These are phyloP conservation scores for Neosilurus mollespiculum DNA, from an alignment of 2,797 vertebrate species.

Conservation along the genomic window DNA sequence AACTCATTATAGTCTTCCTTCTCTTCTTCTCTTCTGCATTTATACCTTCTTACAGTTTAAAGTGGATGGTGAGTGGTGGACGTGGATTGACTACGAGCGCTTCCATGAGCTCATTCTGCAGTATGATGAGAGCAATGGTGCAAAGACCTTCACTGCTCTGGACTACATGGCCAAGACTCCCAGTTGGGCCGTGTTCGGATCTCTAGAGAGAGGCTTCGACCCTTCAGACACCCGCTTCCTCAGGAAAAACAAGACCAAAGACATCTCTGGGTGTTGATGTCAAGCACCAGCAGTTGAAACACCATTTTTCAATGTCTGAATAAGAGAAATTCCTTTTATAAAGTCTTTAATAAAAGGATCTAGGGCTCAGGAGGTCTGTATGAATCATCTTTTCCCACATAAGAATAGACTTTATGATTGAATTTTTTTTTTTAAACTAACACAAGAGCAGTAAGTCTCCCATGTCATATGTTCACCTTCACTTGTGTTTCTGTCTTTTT, in stretches of 20 bases:
- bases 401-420: neutral
- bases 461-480: neutral
- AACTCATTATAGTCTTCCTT: neutral
- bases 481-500: conserved; percentile 18
- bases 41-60: conserved; percentile 76
- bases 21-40: neutral
- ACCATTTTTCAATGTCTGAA: conserved; percentile 15
- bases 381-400: neutral
- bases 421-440: neutral
- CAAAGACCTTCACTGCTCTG: conserved; percentile 74
- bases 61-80: conserved; percentile 82
- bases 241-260: conserved; percentile 82
- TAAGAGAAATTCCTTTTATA: conserved; percentile 5
- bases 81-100: conserved; percentile 87
- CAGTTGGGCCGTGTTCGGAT: conserved; percentile 85
- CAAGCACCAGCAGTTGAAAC: neutral
- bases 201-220: conserved; percentile 83
- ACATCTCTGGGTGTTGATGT: conserved; percentile 85
- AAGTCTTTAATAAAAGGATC: neutral
- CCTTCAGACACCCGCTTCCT: conserved; percentile 83
- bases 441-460: neutral
- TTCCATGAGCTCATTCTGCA: conserved; percentile 82
- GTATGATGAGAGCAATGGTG: conserved; percentile 69
- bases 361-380: neutral
- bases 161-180: conserved; percentile 86